phyloP scores from a whole-genome alignment of 23 tunicate genomes.

The Halocynthia aurantium region DNA sequence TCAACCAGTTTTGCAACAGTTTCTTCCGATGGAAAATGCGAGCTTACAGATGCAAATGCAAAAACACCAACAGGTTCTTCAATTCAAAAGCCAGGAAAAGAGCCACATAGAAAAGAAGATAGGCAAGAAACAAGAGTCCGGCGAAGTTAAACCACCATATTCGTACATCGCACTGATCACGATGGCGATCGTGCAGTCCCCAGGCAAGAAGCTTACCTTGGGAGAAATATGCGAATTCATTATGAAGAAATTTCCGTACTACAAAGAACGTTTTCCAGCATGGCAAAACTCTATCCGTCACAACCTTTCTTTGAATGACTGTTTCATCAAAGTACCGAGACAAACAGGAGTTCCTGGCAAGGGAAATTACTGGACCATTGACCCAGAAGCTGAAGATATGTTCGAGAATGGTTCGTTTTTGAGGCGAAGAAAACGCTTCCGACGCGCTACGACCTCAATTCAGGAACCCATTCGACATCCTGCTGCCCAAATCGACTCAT shows the following conservation, averaged over 20 bases:
- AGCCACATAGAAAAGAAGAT: not conserved
- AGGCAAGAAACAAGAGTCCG: not conserved
- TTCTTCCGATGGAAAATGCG: too few species aligned
- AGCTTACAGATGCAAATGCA: not conserved
- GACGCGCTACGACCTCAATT: not conserved
- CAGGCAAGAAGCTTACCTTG: not conserved
- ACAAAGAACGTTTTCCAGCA: slow-evolving; percentile 12
- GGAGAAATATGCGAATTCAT: slow-evolving; percentile 10
- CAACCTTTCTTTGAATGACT: not conserved
- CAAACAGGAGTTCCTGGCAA: slow-evolving; percentile 3
- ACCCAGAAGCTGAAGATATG: slow-evolving; percentile 14
- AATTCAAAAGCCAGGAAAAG: not conserved
- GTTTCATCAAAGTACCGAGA: slow-evolving; percentile 3
- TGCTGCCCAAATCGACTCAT: too few species aligned
- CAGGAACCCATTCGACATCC: not conserved
- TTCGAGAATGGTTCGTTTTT: slow-evolving; percentile 9
- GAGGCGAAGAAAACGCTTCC: slow-evolving; percentile 2
- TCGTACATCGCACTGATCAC: slow-evolving; percentile 3
- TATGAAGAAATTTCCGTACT: slow-evolving; percentile 1
- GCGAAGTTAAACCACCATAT: slow-evolving; percentile 7
- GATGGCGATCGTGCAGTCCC: slow-evolving; percentile 9
- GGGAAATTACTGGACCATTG: slow-evolving; percentile 11
- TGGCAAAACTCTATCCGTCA: slow-evolving; percentile 14
- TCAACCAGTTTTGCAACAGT: too few species aligned
- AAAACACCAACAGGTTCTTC: not conserved